Evolutionary conservation across 2,888 invertebrate species (phyloP), one percentile per base, ranked within the genome.

Genomic region (Pheosia gnoma): DNA sequence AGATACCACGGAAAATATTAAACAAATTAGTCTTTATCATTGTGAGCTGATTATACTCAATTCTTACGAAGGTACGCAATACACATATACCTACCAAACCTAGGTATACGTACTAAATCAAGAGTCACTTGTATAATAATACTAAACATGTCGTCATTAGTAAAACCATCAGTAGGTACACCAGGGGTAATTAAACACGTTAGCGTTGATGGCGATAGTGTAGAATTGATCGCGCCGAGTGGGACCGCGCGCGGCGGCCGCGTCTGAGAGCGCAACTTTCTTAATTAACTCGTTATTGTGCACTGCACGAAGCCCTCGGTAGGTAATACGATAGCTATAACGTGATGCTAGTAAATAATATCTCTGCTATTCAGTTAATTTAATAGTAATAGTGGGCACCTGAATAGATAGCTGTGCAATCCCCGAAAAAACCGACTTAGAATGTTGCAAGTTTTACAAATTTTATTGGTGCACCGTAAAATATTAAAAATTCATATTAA

Each of bases 201-300:
- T 71, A 70, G 70, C 63, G 62, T 70, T 53, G 59, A 70, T 67
- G 68, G 64, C 67, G 71, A 71, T 71, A 70, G 72, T 76, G 70
- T 68, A 69, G 68, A 74, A 77, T 78, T 80, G 78, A 78, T 79
- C 74, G 77, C 68, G 70, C 70, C 63, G 68, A 75, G 71, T 62
- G 72, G 74, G 77, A 77, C 79, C 55, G 39, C 51, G 51, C 80
- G 73, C 80, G 63, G 67, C 70, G 25, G 25, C 25, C 25, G 71
- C 71, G 72, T 70, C 68, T 68, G 64, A 70, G 63, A 63, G 67
- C 72, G 72, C 70, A 83, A 83, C 79, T 84, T 83, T 81, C 79
- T 79, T 83, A 83, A 82, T 84, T 84, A 82, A 81, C 79, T 81
- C 78, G 75, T 81, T 80, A 83, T 80, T 78, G 78, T 81, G 73